Conservation (phyloP, 2,113 vertebrate species). For the Rafetus swinhoei region DNA sequence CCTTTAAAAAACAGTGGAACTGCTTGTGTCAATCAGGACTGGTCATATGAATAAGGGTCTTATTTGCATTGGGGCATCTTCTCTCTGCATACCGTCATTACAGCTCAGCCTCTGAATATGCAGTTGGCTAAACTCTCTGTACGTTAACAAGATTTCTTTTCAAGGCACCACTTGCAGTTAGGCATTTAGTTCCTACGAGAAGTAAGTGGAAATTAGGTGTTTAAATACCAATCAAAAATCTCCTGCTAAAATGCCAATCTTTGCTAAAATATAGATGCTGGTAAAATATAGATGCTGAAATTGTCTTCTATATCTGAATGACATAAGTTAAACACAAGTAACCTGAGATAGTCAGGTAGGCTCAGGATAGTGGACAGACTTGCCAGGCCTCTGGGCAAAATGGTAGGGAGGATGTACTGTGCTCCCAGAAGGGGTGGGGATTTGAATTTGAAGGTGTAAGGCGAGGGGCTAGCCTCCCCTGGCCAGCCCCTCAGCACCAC, state of each 20-base stretch:
- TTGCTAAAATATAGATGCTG: background rate
- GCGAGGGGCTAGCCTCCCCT: too few relatives aligned
- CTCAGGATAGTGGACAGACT: too few relatives aligned
- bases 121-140: background rate
- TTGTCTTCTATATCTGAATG: background rate
- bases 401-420: too few relatives aligned
- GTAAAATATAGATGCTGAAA: background rate
- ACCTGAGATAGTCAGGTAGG: too few relatives aligned
- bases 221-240: background rate
- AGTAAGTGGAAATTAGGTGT: background rate
- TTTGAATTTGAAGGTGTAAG: too few relatives aligned
- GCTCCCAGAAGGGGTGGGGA: too few relatives aligned
- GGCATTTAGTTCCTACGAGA: background rate
- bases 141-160: background rate
- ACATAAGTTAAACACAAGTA: background rate
- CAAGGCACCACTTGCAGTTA: background rate
- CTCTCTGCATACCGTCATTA: constrained; percentile 15
- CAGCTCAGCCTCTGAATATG: constrained; percentile 37
- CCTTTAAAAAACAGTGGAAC: background rate
- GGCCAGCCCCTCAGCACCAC: too few relatives aligned
- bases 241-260: background rate
- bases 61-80: background rate
- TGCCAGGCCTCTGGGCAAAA: too few relatives aligned
- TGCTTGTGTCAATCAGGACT: background rate
- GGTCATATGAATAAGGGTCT: background rate